phyloP scores from a whole-genome alignment of 2,797 vertebrate species.

The Heteromormyrus szaboi region DNA sequence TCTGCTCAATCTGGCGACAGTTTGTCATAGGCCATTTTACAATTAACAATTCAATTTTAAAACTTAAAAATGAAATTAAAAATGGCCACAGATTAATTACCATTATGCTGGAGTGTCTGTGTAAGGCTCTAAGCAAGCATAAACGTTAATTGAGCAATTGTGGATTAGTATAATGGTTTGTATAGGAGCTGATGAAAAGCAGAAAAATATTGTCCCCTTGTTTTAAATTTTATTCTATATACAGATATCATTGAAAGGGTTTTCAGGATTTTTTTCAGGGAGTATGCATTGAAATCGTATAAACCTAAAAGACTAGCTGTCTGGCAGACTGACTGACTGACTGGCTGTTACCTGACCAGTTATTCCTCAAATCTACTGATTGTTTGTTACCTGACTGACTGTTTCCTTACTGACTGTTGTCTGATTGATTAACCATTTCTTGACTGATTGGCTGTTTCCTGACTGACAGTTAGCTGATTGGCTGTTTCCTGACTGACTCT shows the following conservation, averaged over 20 bases:
- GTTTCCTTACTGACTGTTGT: background rate
- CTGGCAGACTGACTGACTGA: background rate
- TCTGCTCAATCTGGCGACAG: background rate
- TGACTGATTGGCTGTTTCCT: background rate
- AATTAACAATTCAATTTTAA: background rate
- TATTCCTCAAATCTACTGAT: background rate
- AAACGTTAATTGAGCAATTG: background rate
- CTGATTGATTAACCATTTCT: background rate
- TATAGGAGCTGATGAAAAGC: background rate
- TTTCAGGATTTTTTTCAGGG: background rate
- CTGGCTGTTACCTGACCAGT: background rate
- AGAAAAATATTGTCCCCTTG: background rate
- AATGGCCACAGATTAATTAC: background rate
- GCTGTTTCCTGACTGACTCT: background rate
- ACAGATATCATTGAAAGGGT: background rate
- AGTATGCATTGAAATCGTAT: background rate
- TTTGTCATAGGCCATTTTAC: background rate
- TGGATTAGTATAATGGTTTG: background rate
- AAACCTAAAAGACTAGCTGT: background rate
- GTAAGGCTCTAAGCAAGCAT: background rate
- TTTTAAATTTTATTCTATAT: background rate
- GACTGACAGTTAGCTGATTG: background rate
- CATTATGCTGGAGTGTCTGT: background rate
- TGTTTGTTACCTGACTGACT: background rate
- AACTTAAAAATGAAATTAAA: background rate